phyloP scores from a whole-genome alignment of 2,113 vertebrate genomes.

The Todiramphus saurophagus region DNA sequence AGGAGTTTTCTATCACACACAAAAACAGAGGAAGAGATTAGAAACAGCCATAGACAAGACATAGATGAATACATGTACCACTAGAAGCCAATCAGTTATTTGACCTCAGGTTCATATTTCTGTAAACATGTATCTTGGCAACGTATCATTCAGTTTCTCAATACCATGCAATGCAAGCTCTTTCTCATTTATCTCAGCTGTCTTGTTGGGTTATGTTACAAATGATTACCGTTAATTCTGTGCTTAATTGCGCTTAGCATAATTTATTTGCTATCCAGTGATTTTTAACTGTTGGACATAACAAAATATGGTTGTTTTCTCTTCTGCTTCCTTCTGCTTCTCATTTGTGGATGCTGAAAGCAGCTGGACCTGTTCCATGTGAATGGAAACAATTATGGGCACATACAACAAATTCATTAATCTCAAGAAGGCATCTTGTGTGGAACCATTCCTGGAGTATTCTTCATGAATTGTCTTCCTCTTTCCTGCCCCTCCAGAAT shows the following conservation, averaged over 20 bases:
- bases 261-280: slow-evolving; percentile 56
- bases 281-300: slow-evolving; percentile 60
- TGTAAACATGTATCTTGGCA: slow-evolving; percentile 60
- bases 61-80: background rate
- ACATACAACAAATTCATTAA: slow-evolving; percentile 38
- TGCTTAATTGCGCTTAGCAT: slow-evolving; percentile 68
- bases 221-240: slow-evolving; percentile 62
- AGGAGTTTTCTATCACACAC: background rate
- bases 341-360: slow-evolving; percentile 62
- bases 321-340: slow-evolving; percentile 55
- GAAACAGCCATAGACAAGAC: background rate
- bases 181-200: slow-evolving; percentile 43
- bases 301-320: slow-evolving; percentile 57
- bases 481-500: background rate
- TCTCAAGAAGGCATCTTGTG: slow-evolving; percentile 8
- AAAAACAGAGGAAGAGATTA: background rate
- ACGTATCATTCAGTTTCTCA: background rate
- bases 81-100: slow-evolving; percentile 32
- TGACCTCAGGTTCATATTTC: slow-evolving; percentile 37
- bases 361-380: slow-evolving; percentile 66
- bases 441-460: background rate
- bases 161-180: background rate
- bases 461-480: background rate
- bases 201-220: slow-evolving; percentile 59
- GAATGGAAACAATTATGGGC: slow-evolving; percentile 57